phyloP scores from a whole-genome alignment of 2,113 vertebrate species.

The Emydura subglobosa region DNA sequence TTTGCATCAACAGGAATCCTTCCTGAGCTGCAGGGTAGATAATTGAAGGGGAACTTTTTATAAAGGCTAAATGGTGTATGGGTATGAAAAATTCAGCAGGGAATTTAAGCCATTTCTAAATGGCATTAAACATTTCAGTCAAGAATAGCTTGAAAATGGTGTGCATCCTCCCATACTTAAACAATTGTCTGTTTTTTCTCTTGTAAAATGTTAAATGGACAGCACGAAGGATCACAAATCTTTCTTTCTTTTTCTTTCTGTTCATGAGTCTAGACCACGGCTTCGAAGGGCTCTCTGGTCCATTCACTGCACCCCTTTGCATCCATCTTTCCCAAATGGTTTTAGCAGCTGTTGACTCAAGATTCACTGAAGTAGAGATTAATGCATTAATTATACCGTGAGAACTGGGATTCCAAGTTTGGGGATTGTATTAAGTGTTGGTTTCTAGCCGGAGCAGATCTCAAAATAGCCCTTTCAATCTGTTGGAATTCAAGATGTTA shows the following conservation, averaged over 20 bases:
- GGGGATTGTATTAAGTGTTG: neutral
- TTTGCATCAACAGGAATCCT: slow-evolving; percentile 4
- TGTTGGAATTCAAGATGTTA: slow-evolving; percentile 38
- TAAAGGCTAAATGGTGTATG: slow-evolving; percentile 57
- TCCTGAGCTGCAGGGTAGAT: slow-evolving; percentile 43
- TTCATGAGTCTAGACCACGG: neutral
- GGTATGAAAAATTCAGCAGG: slow-evolving; percentile 62
- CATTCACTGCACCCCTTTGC: slow-evolving; percentile 12
- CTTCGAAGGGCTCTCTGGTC: slow-evolving; percentile 26
- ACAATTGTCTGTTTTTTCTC: slow-evolving; percentile 38
- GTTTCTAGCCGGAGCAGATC: neutral
- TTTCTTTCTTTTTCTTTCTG: slow-evolving; percentile 31
- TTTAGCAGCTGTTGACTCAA: neutral
- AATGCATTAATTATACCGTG: rapidly evolving
- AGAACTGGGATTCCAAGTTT: neutral
- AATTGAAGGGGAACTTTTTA: slow-evolving; percentile 58
- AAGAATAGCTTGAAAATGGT: slow-evolving; percentile 56
- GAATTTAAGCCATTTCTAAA: slow-evolving; percentile 69
- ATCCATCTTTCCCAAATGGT: neutral
- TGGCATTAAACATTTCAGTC: slow-evolving; percentile 54
- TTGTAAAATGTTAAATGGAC: slow-evolving; percentile 43
- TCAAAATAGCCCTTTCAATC: slow-evolving; percentile 40
- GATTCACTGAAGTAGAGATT: neutral
- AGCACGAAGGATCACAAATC: neutral
- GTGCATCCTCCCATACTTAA: slow-evolving; percentile 45